A percentile compares a stretch with the other conserved stretches of the same genome.
These are phyloP conservation scores for Fundulus diaphanus DNA, from an alignment of 2,797 vertebrate species.

Conservation along the genomic window DNA sequence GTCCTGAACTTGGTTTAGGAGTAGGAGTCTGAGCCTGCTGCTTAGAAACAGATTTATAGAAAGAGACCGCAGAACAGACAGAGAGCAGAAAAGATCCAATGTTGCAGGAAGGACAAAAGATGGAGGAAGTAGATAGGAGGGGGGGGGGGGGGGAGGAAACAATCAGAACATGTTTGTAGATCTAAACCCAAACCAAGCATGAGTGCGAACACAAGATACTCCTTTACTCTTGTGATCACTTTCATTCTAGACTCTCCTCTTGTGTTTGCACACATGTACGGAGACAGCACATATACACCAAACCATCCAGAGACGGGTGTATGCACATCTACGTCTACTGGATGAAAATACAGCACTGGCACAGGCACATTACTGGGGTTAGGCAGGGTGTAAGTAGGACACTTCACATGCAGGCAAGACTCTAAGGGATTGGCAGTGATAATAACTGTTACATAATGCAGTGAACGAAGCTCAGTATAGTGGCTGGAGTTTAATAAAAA, in stretches of 20 bases:
- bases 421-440: conserved; percentile 47
- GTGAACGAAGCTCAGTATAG: conserved; percentile 42
- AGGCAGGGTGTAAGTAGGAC: conserved; percentile 66
- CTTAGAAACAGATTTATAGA: conserved; percentile 44
- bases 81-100: conserved; percentile 31
- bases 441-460: conserved; percentile 40
- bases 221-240: conserved; percentile 13
- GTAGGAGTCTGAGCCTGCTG: conserved; percentile 82
- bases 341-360: conserved; percentile 50
- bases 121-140: conserved; percentile 23
- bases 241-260: conserved; percentile 41
- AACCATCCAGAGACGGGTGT: conserved; percentile 34
- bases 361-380: conserved; percentile 65
- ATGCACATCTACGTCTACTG: conserved; percentile 41
- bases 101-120: conserved; percentile 36
- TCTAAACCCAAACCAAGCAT: conserved; percentile 33
- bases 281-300: conserved; percentile 8
- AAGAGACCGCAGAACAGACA: conserved; percentile 45
- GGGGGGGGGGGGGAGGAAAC: conserved; percentile 29
- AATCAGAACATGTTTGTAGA: conserved; percentile 49
- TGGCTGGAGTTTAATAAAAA: conserved; percentile 30
- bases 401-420: conserved; percentile 69
- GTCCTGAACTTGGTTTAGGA: conserved; percentile 73
- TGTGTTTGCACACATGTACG: conserved; percentile 69
- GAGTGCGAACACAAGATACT: conserved; percentile 70